A percentile compares a stretch with the other conserved stretches of the same genome.
Conservation (phyloP, 2,888 invertebrate genomes). For the Tromatobia lineatoria region DNA sequence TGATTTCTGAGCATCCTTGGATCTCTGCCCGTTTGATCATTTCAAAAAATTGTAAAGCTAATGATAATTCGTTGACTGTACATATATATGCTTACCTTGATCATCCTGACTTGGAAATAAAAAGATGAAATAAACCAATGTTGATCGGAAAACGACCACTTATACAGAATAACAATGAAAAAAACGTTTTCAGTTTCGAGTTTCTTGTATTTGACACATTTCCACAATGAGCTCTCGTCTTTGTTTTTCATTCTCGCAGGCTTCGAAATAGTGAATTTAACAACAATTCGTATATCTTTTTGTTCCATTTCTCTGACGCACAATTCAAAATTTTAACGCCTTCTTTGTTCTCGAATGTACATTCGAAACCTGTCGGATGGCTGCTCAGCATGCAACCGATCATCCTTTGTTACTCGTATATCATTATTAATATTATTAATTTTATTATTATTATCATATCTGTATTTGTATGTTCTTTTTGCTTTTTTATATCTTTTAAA, state of each 20-base stretch:
- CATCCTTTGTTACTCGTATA: slow-evolving; percentile 31
- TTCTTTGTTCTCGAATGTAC: slow-evolving; percentile 20
- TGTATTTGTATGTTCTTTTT: slow-evolving; percentile 48
- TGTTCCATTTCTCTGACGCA: slow-evolving; percentile 3
- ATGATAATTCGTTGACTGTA: background rate
- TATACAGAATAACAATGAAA: background rate
- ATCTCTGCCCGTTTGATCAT: too few species aligned
- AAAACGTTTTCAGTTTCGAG: slow-evolving; percentile 1
- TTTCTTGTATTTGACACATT: slow-evolving; percentile 39
- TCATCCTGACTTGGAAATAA: background rate
- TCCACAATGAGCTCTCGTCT: slow-evolving; percentile 36
- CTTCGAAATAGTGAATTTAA: slow-evolving; percentile 43
- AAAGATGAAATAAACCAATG: background rate
- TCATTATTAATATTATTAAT: slow-evolving; percentile 28
- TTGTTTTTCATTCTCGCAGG: slow-evolving; percentile 42
- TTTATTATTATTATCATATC: slow-evolving; percentile 39
- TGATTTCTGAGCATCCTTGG: too few species aligned
- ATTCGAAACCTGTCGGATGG: slow-evolving; percentile 26
- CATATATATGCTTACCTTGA: background rate
- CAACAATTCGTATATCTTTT: slow-evolving; percentile 42
- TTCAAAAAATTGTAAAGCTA: too few species aligned
- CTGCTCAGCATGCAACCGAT: slow-evolving; percentile 33
- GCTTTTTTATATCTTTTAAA: slow-evolving; percentile 40
- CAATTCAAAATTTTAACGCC: slow-evolving; percentile 37
- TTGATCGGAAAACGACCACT: background rate